These are phyloP conservation scores for Thalassophryne amazonica DNA, from an alignment of 2,797 vertebrate genomes.

Conservation along the genomic window DNA sequence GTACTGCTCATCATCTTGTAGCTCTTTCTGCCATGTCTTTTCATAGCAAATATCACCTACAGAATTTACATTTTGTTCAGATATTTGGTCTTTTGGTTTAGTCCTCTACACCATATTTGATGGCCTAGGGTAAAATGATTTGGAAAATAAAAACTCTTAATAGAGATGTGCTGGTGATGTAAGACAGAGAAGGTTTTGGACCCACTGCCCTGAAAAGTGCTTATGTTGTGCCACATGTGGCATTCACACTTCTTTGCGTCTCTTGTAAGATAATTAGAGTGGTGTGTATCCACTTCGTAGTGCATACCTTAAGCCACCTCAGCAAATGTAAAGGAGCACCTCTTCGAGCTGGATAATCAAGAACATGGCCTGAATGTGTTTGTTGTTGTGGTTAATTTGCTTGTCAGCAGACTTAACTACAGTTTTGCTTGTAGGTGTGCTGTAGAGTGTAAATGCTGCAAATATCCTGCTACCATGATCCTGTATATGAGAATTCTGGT, in stretches of 20 bases:
- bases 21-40: too few species aligned
- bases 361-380: conserved; percentile 44
- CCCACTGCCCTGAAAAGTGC: conserved; percentile 25
- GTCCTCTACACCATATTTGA: too few species aligned
- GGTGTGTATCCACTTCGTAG: background rate
- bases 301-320: background rate
- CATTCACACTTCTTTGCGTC: conserved; percentile 16
- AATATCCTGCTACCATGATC: background rate
- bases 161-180: too few species aligned
- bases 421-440: conserved; percentile 34
- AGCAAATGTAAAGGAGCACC: conserved; percentile 16
- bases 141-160: too few species aligned
- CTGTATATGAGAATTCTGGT: conserved; percentile 12
- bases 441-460: conserved; percentile 8
- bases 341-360: conserved; percentile 26
- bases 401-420: conserved; percentile 60
- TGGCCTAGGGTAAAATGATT: too few species aligned
- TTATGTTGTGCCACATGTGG: conserved; percentile 1
- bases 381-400: conserved; percentile 65
- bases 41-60: too few species aligned
- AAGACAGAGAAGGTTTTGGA: too few species aligned
- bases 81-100: too few species aligned
- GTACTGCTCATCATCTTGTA: too few species aligned
- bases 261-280: conserved; percentile 4
- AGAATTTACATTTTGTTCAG: too few species aligned